These are phyloP conservation scores for Pelosia muscerda DNA, from an alignment of 2,888 invertebrate species.

Conservation along the genomic window DNA sequence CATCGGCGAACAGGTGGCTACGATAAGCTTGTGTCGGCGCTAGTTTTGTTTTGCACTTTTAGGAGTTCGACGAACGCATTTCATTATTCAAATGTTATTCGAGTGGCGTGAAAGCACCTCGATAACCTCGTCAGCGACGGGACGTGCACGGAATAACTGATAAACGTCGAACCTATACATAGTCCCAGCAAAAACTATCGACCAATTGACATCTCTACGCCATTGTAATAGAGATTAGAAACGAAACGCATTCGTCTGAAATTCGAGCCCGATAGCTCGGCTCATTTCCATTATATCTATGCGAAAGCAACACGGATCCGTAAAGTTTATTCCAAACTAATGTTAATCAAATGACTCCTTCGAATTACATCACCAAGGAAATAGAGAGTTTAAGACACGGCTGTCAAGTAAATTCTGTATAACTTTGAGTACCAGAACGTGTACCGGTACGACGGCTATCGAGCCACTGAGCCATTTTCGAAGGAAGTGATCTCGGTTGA, in stretches of 20 bases:
- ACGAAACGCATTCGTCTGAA: slow-evolving; percentile 52
- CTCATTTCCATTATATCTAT: slow-evolving; percentile 68
- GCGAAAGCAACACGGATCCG: slow-evolving; percentile 64
- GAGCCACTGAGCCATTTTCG: slow-evolving; percentile 69
- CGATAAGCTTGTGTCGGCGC: slow-evolving; percentile 56
- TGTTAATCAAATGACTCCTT: slow-evolving; percentile 63
- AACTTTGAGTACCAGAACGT: slow-evolving; percentile 46
- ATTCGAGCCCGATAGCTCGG: slow-evolving; percentile 50
- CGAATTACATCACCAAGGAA: slow-evolving; percentile 65
- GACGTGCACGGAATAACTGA: slow-evolving; percentile 78
- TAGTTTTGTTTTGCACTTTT: slow-evolving; percentile 75
- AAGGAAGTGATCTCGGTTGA: slow-evolving; percentile 63
- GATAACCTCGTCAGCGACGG: slow-evolving; percentile 72
- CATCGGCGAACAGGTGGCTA: slow-evolving; percentile 73
- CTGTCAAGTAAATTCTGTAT: slow-evolving; percentile 56
- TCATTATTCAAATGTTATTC: slow-evolving; percentile 84
- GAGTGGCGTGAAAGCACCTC: slow-evolving; percentile 80
- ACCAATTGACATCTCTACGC: slow-evolving; percentile 58
- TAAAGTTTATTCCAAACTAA: slow-evolving; percentile 60
- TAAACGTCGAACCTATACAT: slow-evolving; percentile 65
- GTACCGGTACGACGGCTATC: slow-evolving; percentile 41
- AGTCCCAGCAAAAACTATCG: slow-evolving; percentile 49
- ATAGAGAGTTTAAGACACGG: slow-evolving; percentile 45
- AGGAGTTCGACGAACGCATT: slow-evolving; percentile 79
- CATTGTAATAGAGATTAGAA: slow-evolving; percentile 61